Evolutionary conservation across 1,140 invertebrate species (phyloP).

Genomic region (Leptestheria dahalacensis): DNA sequence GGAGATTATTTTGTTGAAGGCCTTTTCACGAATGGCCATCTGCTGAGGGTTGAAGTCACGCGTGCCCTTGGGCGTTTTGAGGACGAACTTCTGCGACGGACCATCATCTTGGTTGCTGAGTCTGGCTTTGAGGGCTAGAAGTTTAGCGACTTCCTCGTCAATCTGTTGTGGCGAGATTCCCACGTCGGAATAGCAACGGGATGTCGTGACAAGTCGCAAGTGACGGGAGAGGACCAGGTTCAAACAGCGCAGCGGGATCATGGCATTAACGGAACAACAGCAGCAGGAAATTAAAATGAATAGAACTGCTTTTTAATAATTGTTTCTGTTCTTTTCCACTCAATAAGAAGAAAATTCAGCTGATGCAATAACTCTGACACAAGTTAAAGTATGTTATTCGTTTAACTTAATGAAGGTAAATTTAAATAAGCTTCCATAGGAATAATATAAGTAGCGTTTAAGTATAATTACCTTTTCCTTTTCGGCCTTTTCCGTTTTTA

Average conservation of each 20-base stretch:
- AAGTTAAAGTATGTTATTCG: slow-evolving; percentile 1
- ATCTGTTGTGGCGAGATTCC: slow-evolving; percentile 36
- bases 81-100: slow-evolving; percentile 36
- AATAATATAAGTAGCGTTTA: slow-evolving; percentile 3
- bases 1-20: slow-evolving; percentile 71
- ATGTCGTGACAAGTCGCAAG: not conserved
- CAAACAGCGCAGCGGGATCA: slow-evolving; percentile 8
- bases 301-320: slow-evolving; percentile 14
- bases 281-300: slow-evolving; percentile 14
- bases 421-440: slow-evolving; percentile 19
- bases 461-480: slow-evolving; percentile 43
- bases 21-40: slow-evolving; percentile 80
- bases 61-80: slow-evolving; percentile 92
- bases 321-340: slow-evolving; percentile 11
- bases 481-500: slow-evolving; percentile 62
- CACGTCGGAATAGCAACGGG: slow-evolving; percentile 16
- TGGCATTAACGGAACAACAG: slow-evolving; percentile 12
- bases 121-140: slow-evolving; percentile 61
- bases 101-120: slow-evolving; percentile 37
- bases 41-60: slow-evolving; percentile 86
- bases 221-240: slow-evolving; percentile 2
- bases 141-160: slow-evolving; percentile 60
- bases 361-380: not conserved
- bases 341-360: slow-evolving; percentile 1
- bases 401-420: slow-evolving; percentile 12